These are phyloP conservation scores for Platichthys flesus DNA, from an alignment of 2,113 vertebrate genomes.

Conservation along the genomic window DNA sequence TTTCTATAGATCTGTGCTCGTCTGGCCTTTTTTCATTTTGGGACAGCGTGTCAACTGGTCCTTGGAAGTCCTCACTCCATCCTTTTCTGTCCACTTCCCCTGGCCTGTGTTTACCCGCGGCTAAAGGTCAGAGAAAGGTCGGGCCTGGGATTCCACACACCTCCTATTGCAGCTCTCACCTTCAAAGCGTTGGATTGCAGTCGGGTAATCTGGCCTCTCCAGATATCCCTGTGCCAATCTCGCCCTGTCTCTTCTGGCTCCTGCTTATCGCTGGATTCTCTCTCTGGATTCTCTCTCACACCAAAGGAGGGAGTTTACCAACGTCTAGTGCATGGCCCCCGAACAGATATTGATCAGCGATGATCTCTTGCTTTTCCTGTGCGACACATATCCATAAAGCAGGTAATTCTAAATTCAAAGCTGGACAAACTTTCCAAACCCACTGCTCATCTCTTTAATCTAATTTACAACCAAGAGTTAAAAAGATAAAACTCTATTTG, in stretches of 20 bases:
- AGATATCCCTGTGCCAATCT: slow-evolving; percentile 4
- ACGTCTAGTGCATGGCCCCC: neutral
- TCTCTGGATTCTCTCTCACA: neutral
- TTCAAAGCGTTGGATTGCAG: slow-evolving; percentile 11
- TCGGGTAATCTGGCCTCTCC: slow-evolving; percentile 1
- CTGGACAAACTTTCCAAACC: too few species aligned
- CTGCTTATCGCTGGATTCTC: neutral
- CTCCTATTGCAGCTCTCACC: slow-evolving; percentile 27
- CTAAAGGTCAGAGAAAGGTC: slow-evolving; percentile 49
- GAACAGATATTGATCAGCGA: neutral
- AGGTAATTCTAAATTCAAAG: neutral
- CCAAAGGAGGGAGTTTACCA: neutral
- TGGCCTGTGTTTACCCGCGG: slow-evolving; percentile 19
- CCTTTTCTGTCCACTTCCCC: slow-evolving; percentile 15
- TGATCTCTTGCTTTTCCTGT: neutral
- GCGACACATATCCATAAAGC: slow-evolving; percentile 2
- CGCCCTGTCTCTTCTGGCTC: neutral
- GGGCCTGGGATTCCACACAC: slow-evolving; percentile 23
- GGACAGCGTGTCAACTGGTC: slow-evolving; percentile 24
- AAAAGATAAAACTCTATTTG: too few species aligned
- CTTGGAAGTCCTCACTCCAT: slow-evolving; percentile 5
- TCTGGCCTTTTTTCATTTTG: slow-evolving; percentile 21
- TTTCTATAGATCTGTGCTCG: slow-evolving; percentile 37
- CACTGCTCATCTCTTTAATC: too few species aligned
- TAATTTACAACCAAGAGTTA: too few species aligned